These are phyloP conservation scores for Reticulitermes speratus DNA, from an alignment of 1,140 invertebrate genomes.

Conservation along the genomic window DNA sequence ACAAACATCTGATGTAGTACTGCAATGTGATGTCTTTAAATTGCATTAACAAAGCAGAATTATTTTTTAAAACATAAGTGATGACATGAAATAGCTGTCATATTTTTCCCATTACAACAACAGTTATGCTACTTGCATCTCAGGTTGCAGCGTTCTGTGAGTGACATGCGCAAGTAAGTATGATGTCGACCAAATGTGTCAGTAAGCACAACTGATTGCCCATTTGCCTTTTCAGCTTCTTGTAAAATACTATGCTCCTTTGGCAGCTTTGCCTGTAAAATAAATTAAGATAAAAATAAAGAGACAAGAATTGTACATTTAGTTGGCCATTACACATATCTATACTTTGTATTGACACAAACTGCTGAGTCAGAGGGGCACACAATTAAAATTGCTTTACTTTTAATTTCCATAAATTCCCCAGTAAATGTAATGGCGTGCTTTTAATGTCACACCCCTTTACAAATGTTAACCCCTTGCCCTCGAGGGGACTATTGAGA, in stretches of 20 bases:
- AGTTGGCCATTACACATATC: no score
- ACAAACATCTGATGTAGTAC: neutral
- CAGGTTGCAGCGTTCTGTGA: slow-evolving; percentile 95
- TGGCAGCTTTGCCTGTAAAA: slow-evolving; percentile 1
- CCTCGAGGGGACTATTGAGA: no score
- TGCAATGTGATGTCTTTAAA: no score
- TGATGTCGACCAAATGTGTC: slow-evolving; percentile 89
- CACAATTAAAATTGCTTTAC: no score
- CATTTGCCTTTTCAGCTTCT: slow-evolving; percentile 20
- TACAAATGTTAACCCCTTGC: no score
- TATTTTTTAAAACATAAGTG: neutral
- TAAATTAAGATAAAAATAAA: neutral
- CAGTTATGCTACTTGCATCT: slow-evolving; percentile 71
- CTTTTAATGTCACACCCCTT: no score
- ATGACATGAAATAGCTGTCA: neutral
- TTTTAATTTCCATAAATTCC: no score
- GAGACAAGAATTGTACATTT: no score
- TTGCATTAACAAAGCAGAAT: neutral
- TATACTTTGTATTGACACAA: no score
- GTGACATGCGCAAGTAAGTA: slow-evolving; percentile 90
- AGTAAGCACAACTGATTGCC: slow-evolving; percentile 50
- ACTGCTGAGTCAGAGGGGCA: no score
- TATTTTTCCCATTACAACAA: slow-evolving; percentile 29
- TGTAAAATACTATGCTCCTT: slow-evolving; percentile 22
- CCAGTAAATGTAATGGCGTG: no score